These are phyloP conservation scores for Lithophane ornitopus DNA, from an alignment of 2,888 invertebrate genomes.

Conservation along the genomic window DNA sequence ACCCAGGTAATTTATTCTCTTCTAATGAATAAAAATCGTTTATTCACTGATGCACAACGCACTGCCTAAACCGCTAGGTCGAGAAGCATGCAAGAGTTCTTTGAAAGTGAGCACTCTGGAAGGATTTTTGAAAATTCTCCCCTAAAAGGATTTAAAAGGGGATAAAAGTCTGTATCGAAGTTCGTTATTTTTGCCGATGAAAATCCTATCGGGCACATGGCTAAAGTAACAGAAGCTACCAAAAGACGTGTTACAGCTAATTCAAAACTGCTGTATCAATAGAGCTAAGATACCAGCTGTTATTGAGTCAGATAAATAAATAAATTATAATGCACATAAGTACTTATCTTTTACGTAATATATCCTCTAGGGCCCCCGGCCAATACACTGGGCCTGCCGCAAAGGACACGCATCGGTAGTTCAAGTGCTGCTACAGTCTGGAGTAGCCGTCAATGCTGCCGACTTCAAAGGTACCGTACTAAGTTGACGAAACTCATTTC, in stretches of 20 bases:
- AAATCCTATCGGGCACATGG: neutral
- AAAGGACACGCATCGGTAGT: conserved; percentile 98
- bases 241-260: neutral
- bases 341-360: neutral
- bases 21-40: neutral
- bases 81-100: neutral
- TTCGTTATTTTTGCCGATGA: neutral
- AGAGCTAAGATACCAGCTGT: conserved; percentile 5
- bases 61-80: neutral
- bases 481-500: neutral
- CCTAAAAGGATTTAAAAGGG: neutral
- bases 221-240: neutral
- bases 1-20: conserved; percentile 90
- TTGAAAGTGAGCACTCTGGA: neutral
- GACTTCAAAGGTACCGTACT: conserved; percentile 94
- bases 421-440: conserved; percentile 94
- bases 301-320: conserved; percentile 7
- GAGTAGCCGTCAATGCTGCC: conserved; percentile 96
- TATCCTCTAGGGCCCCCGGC: conserved; percentile 92
- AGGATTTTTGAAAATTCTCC: neutral
- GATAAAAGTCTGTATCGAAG: neutral
- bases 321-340: neutral
- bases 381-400: conserved; percentile 98
- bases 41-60: neutral
- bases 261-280: conserved; percentile 34